A percentile compares a stretch with the other conserved stretches of the same genome.
Evolutionary conservation across 2,113 vertebrate genomes (phyloP).

Genomic region (Corythoichthys haematopterus): DNA sequence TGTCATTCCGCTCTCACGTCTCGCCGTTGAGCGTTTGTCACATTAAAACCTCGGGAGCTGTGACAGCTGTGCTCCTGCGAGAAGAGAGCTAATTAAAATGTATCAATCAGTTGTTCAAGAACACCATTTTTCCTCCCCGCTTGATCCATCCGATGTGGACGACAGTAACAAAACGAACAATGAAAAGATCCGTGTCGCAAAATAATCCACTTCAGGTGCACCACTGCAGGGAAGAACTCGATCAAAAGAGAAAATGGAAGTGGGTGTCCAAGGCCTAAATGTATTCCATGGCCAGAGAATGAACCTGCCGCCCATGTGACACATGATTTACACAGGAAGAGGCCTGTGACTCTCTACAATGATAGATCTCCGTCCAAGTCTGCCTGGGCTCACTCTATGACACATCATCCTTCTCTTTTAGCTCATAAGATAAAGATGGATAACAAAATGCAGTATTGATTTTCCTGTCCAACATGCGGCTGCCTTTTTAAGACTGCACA

Average conservation of each 20-base stretch:
- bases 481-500: slow-evolving; percentile 48
- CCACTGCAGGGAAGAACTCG: slow-evolving; percentile 66
- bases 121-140: slow-evolving; percentile 19
- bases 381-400: slow-evolving; percentile 72
- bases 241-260: slow-evolving; percentile 68
- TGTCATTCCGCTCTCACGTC: slow-evolving; percentile 45
- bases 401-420: slow-evolving; percentile 79
- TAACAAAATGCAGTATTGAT: slow-evolving; percentile 77
- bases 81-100: slow-evolving; percentile 61
- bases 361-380: slow-evolving; percentile 69
- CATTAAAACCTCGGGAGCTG: slow-evolving; percentile 53
- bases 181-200: slow-evolving; percentile 58
- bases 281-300: slow-evolving; percentile 77
- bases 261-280: slow-evolving; percentile 65
- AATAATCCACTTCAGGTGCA: slow-evolving; percentile 69
- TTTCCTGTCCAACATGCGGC: slow-evolving; percentile 62
- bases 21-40: slow-evolving; percentile 46
- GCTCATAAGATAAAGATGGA: slow-evolving; percentile 76
- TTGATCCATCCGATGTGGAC: slow-evolving; percentile 38
- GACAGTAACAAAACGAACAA: slow-evolving; percentile 58
- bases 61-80: slow-evolving; percentile 50
- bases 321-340: slow-evolving; percentile 77
- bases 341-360: slow-evolving; percentile 70
- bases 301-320: slow-evolving; percentile 77
- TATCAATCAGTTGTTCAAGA: slow-evolving; percentile 53